These are phyloP conservation scores for Lasioglossum leucozonium DNA, from an alignment of 2,888 invertebrate species.

Conservation along the genomic window DNA sequence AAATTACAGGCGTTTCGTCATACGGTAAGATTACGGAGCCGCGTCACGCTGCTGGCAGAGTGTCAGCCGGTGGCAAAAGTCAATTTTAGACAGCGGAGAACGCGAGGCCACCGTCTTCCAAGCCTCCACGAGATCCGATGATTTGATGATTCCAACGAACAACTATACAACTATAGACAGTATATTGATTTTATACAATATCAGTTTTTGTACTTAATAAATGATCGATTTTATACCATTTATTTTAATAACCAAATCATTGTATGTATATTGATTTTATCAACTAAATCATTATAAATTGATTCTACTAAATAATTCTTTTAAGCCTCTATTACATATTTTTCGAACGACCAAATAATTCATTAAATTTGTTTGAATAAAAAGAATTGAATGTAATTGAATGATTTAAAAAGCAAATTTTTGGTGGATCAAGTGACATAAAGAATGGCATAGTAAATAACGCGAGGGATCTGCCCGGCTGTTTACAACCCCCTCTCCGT, in stretches of 20 bases:
- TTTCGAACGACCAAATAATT: not conserved
- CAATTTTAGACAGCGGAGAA: conserved; percentile 60
- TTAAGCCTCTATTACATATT: not conserved
- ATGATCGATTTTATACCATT: too few relatives aligned
- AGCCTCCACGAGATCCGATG: not conserved
- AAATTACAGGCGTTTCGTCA: conserved; percentile 70
- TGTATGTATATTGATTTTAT: too few relatives aligned
- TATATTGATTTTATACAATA: not conserved
- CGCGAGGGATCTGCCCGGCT: not conserved
- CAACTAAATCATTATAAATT: too few relatives aligned
- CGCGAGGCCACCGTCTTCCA: conserved; percentile 34
- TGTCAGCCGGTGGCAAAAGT: conserved; percentile 33
- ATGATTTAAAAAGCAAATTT: not conserved
- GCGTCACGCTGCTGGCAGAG: conserved; percentile 51
- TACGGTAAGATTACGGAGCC: conserved; percentile 60
- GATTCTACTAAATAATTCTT: too few relatives aligned
- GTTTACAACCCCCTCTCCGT: conserved; percentile 31
- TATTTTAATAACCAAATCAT: too few relatives aligned
- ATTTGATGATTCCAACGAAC: not conserved
- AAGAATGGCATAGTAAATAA: conserved; percentile 24
- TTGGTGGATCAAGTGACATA: not conserved
- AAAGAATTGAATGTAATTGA: too few relatives aligned
- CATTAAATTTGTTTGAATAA: not conserved
- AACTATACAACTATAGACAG: not conserved
- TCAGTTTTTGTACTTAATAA: not conserved